Evolutionary conservation across 2,797 vertebrate genomes (phyloP).

Genomic region (Oreonectes daqikongensis): DNA sequence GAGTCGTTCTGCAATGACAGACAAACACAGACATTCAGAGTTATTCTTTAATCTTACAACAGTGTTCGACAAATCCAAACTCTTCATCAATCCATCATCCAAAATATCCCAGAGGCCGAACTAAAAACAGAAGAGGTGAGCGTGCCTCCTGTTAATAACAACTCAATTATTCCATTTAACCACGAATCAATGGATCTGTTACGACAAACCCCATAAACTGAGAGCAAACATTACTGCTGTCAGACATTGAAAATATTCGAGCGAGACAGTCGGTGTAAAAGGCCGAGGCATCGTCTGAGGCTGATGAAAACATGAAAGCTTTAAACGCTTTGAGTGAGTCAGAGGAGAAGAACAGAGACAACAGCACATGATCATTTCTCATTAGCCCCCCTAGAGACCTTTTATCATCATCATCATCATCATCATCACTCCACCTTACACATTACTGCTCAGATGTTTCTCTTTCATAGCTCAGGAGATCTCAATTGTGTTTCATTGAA

Average conservation of each 20-base stretch:
- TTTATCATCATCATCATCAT: constrained; percentile 32
- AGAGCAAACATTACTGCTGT: constrained; percentile 31
- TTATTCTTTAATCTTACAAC: neutral
- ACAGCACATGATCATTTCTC: constrained; percentile 19
- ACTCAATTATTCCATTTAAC: constrained; percentile 25
- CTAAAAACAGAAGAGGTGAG: constrained; percentile 34
- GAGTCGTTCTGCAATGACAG: constrained; percentile 85
- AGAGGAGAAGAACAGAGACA: constrained; percentile 20
- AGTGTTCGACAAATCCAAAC: constrained; percentile 1
- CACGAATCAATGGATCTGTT: constrained; percentile 44
- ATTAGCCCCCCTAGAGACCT: constrained; percentile 27
- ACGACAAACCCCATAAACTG: constrained; percentile 38
- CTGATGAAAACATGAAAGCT: constrained; percentile 38
- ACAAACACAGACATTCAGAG: neutral
- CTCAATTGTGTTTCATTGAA: too few relatives aligned
- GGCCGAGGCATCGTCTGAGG: constrained; percentile 20
- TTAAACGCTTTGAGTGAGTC: constrained; percentile 35
- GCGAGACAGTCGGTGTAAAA: constrained; percentile 8
- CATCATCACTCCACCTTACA: too few relatives aligned
- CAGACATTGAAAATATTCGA: constrained; percentile 45
- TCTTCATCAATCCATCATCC: constrained; percentile 21
- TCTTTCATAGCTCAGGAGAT: neutral
- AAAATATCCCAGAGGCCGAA: constrained; percentile 29
- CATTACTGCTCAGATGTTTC: constrained; percentile 19
- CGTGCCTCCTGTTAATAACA: constrained; percentile 33